A percentile compares a stretch with the other conserved stretches of the same genome.
Evolutionary conservation across 2,797 vertebrate species (phyloP).

Genomic region (Characodon lateralis): DNA sequence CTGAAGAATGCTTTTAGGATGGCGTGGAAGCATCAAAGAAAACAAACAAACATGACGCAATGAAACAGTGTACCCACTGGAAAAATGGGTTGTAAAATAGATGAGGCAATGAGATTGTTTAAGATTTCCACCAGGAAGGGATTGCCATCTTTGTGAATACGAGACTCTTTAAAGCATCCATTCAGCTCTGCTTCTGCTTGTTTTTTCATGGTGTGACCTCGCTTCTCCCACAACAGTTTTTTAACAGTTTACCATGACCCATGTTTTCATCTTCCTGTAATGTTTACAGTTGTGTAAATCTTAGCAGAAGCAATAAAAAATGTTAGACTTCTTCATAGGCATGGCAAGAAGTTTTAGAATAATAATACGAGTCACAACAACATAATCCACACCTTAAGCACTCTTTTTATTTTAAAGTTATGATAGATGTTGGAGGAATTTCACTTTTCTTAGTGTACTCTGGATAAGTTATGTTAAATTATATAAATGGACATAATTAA

Average conservation of each 20-base stretch:
- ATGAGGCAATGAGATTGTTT: not conserved
- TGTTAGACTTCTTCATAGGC: not conserved
- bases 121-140: not conserved
- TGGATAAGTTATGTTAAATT: not conserved
- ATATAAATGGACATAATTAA: not conserved
- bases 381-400: not conserved
- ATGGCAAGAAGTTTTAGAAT: not conserved
- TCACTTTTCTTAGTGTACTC: not conserved
- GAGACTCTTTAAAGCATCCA: not conserved
- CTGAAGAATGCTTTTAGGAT: slow-evolving; percentile 18
- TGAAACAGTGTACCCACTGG: not conserved
- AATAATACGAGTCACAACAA: not conserved
- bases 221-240: no score
- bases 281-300: not conserved
- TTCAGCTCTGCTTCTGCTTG: not conserved
- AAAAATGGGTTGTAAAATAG: slow-evolving; percentile 1
- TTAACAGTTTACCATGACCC: not conserved
- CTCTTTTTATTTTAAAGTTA: not conserved
- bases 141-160: not conserved
- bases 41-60: not conserved
- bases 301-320: not conserved
- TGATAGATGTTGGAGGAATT: not conserved
- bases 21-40: not conserved
- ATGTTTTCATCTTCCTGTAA: not conserved
- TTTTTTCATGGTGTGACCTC: not conserved